Evolutionary conservation across 2,888 invertebrate genomes (phyloP).

Genomic region (Mermis nigrescens): DNA sequence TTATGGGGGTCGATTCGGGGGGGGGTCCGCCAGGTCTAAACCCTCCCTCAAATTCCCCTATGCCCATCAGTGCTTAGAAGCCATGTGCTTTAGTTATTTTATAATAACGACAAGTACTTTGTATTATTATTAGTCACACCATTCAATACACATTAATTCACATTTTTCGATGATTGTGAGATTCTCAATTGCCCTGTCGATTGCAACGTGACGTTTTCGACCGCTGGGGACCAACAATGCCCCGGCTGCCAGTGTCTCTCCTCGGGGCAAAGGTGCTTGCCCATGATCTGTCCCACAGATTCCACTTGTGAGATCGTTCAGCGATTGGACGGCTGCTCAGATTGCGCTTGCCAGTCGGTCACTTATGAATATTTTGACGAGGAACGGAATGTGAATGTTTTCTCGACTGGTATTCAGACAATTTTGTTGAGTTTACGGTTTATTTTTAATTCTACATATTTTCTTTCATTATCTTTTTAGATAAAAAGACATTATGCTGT

Average conservation of each 20-base stretch:
- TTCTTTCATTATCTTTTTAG: too few species aligned
- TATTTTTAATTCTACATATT: too few species aligned
- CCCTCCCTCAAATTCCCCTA: too few species aligned
- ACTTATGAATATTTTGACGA: constrained; percentile 1
- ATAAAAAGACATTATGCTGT: too few species aligned
- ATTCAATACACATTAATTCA: too few species aligned
- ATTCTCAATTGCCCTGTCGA: neutral
- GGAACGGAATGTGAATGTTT: neutral
- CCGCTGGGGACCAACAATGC: neutral
- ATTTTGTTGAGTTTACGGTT: too few species aligned
- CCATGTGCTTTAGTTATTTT: too few species aligned
- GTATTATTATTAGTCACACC: too few species aligned
- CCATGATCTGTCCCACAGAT: neutral
- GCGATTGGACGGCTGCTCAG: neutral
- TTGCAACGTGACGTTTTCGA: neutral
- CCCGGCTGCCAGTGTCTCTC: neutral
- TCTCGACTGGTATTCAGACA: neutral
- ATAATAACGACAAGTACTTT: too few species aligned
- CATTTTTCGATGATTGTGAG: constrained; percentile 1
- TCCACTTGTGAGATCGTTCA: neutral
- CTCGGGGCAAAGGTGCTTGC: neutral
- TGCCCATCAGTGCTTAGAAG: too few species aligned
- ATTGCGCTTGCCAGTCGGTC: neutral
- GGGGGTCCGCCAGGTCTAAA: too few species aligned
- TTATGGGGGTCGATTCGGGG: too few species aligned